Percentiles rank a stretch among this genome's conserved stretches.
These are phyloP conservation scores for Colistium nudipinnis DNA, from an alignment of 2,113 vertebrate species.

Conservation along the genomic window DNA sequence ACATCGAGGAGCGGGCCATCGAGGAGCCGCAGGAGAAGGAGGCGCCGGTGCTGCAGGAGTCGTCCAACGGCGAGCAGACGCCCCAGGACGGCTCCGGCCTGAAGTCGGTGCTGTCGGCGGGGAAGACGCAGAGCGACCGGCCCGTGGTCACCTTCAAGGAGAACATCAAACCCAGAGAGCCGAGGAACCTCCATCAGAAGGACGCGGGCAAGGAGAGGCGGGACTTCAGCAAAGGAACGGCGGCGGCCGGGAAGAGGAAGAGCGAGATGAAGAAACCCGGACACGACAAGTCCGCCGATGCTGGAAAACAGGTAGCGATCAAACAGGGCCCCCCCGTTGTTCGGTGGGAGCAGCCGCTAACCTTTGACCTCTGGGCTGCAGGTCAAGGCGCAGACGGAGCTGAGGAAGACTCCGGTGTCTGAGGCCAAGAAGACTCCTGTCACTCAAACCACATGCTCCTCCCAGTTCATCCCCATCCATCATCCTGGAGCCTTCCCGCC, in stretches of 20 bases:
- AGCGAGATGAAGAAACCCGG: conserved; percentile 88
- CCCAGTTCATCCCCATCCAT: conserved; percentile 98
- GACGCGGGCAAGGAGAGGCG: conserved; percentile 86
- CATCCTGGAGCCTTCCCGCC: conserved; percentile 97
- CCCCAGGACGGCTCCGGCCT: conserved; percentile 85
- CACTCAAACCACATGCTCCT: conserved; percentile 88
- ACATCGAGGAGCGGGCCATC: conserved; percentile 91
- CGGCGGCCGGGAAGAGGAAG: conserved; percentile 87
- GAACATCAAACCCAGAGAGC: conserved; percentile 94
- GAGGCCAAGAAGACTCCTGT: conserved; percentile 95
- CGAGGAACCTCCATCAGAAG: conserved; percentile 85
- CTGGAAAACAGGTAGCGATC: conserved; percentile 86
- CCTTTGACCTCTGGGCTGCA: background rate
- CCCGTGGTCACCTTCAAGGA: conserved; percentile 97
- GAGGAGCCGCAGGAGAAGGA: conserved; percentile 92
- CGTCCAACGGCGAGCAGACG: conserved; percentile 83
- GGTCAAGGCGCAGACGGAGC: conserved; percentile 90
- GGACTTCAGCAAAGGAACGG: conserved; percentile 85
- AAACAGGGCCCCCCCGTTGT: too few relatives aligned
- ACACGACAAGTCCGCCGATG: conserved; percentile 85
- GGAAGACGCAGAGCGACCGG: conserved; percentile 90
- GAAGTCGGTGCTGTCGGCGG: conserved; percentile 91
- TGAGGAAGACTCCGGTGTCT: conserved; percentile 95
- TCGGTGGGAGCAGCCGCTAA: background rate
- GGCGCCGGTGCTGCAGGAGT: conserved; percentile 88